Conservation (phyloP, 2,888 invertebrate genomes). For the Conus canariensis region DNA sequence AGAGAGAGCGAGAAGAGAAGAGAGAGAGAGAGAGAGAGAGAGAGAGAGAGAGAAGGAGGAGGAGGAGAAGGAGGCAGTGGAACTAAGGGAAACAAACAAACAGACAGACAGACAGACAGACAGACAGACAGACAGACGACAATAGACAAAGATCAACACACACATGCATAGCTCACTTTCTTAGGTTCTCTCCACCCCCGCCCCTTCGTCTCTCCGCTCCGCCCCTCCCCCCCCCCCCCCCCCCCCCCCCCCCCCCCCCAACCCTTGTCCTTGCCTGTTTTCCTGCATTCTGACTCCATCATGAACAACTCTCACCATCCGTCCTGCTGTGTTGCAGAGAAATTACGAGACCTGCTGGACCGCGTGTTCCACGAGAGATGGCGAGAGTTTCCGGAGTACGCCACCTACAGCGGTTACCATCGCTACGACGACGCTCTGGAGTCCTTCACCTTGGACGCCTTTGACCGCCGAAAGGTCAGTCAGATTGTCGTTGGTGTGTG, state of each 20-base stretch:
- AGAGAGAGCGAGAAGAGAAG: no score
- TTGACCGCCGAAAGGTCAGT: constrained; percentile 57
- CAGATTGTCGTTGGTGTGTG: neutral
- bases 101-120: no score
- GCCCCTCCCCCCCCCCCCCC: neutral
- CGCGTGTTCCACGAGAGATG: constrained; percentile 56
- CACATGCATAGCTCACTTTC: neutral
- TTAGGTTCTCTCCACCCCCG: neutral
- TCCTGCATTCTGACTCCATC: neutral
- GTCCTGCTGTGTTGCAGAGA: constrained; percentile 31
- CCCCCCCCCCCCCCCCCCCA: neutral
- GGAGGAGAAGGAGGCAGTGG: no score
- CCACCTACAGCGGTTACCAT: constrained; percentile 58
- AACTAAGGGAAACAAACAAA: no score
- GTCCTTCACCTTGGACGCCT: constrained; percentile 57
- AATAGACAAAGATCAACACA: no score
- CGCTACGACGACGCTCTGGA: constrained; percentile 60
- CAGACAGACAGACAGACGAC: no score
- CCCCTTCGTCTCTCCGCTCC: neutral
- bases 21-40: no score
- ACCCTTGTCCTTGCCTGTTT: neutral
- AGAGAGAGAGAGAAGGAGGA: no score
- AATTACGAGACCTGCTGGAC: constrained; percentile 49
- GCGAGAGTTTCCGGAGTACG: constrained; percentile 61
- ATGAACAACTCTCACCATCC: neutral